Percentiles rank a stretch among this genome's conserved stretches.
These are phyloP conservation scores for Benitochromis conjunctus DNA, from an alignment of 2,113 vertebrate genomes.

Conservation along the genomic window DNA sequence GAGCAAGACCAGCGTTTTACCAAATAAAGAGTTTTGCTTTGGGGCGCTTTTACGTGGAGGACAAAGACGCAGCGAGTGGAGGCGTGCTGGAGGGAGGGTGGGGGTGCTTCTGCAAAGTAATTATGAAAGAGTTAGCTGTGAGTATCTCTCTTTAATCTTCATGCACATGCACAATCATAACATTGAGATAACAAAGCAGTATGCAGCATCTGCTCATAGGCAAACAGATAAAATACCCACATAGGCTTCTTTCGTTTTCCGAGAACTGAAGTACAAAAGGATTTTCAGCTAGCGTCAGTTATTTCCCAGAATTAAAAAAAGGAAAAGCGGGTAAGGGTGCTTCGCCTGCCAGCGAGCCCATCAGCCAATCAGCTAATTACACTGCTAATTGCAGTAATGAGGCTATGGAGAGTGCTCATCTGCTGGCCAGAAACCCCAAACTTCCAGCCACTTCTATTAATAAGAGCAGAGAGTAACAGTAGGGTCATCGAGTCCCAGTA, in stretches of 20 bases:
- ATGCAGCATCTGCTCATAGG: neutral
- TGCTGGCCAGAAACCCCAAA: slow-evolving; percentile 15
- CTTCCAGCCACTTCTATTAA: slow-evolving; percentile 19
- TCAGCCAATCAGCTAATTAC: slow-evolving; percentile 46
- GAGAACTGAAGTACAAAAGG: neutral
- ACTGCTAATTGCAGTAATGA: slow-evolving; percentile 35
- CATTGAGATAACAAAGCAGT: neutral
- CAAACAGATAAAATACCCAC: neutral
- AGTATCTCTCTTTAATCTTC: neutral
- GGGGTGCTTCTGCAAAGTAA: neutral
- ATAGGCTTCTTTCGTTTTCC: neutral
- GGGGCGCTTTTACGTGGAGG: neutral
- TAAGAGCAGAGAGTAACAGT: neutral
- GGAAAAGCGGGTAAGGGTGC: neutral
- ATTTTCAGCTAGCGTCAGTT: neutral
- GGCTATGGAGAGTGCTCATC: slow-evolving; percentile 27
- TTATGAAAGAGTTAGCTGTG: neutral
- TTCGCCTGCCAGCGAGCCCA: slow-evolving; percentile 17
- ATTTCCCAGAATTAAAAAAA: neutral
- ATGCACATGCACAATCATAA: neutral
- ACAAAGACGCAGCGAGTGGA: neutral
- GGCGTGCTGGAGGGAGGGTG: neutral
- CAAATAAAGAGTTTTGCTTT: neutral
- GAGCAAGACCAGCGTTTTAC: neutral
- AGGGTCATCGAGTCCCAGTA: neutral